Conservation (phyloP, 2,797 vertebrate species). For the Rhinatrema bivittatum region DNA sequence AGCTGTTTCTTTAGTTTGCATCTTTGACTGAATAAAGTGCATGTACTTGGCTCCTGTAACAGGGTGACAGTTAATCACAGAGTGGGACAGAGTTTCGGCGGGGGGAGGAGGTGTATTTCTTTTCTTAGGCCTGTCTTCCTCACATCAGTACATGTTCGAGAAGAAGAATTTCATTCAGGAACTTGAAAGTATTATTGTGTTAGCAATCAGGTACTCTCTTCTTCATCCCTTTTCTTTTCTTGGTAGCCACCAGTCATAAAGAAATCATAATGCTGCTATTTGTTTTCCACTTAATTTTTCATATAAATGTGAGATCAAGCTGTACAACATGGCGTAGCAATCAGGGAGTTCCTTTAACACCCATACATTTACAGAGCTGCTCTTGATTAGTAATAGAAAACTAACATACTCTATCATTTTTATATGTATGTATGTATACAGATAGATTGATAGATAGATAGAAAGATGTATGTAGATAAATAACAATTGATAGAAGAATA, state of each 20-base stretch:
- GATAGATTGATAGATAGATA: no score
- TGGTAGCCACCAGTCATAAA: constrained; percentile 53
- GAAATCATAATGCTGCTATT: constrained; percentile 59
- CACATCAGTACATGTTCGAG: constrained; percentile 58
- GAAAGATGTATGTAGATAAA: no score
- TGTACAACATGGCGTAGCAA: constrained; percentile 40
- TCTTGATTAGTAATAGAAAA: no score
- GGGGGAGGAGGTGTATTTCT: constrained; percentile 47
- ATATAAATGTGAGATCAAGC: constrained; percentile 60
- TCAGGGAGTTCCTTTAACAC: constrained; percentile 29
- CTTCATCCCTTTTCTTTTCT: not conserved
- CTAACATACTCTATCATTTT: constrained; percentile 22
- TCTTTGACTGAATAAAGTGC: constrained; percentile 57
- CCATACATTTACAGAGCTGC: constrained; percentile 16
- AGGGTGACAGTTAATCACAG: constrained; percentile 45
- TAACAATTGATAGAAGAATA: no score
- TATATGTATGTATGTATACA: no score
- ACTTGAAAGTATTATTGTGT: constrained; percentile 54
- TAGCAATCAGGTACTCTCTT: constrained; percentile 39
- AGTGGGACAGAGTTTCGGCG: constrained; percentile 45
- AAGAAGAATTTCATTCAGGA: constrained; percentile 53
- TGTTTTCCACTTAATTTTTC: constrained; percentile 67
- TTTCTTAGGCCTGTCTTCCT: constrained; percentile 51
- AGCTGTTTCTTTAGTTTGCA: constrained; percentile 41
- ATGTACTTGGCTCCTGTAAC: constrained; percentile 27